Percentiles rank a stretch among this genome's conserved stretches.
phyloP scores from a whole-genome alignment of 1,140 invertebrate genomes.

The Caenorhabditis elegans region DNA sequence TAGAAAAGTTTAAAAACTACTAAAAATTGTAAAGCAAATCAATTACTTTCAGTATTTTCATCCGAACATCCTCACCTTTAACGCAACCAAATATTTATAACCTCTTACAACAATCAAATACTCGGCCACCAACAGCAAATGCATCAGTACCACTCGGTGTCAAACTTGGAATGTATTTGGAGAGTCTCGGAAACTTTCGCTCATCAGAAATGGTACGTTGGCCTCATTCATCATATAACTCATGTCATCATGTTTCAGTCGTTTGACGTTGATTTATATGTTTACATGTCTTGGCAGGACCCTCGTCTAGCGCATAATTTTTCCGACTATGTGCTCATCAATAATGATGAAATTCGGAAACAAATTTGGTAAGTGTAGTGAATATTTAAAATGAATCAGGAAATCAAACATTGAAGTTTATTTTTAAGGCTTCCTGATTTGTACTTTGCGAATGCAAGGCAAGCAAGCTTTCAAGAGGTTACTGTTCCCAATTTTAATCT shows the following conservation, averaged over 20 bases:
- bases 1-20: too few species aligned
- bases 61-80: not conserved
- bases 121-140: constrained; percentile 28
- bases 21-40: too few species aligned
- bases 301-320: constrained; percentile 52
- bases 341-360: constrained; percentile 55
- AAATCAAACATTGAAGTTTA: not conserved
- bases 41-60: too few species aligned
- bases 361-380: constrained; percentile 54
- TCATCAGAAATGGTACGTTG: constrained; percentile 55
- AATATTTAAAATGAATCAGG: not conserved
- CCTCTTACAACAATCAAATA: not conserved
- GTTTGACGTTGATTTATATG: constrained; percentile 64
- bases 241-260: constrained; percentile 53
- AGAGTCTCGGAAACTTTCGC: constrained; percentile 59
- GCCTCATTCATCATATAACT: not conserved
- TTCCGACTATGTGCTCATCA: constrained; percentile 61
- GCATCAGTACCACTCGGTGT: constrained; percentile 48
- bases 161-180: constrained; percentile 58
- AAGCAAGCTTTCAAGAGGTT: constrained; percentile 58
- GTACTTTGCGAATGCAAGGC: constrained; percentile 63
- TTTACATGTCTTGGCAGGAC: constrained; percentile 63
- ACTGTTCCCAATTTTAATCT: constrained; percentile 67
- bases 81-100: constrained; percentile 1
- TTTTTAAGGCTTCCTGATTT: constrained; percentile 71